These are phyloP conservation scores for Tympanoctomys barrerae DNA, from an alignment of 2,797 vertebrate species.

Conservation along the genomic window DNA sequence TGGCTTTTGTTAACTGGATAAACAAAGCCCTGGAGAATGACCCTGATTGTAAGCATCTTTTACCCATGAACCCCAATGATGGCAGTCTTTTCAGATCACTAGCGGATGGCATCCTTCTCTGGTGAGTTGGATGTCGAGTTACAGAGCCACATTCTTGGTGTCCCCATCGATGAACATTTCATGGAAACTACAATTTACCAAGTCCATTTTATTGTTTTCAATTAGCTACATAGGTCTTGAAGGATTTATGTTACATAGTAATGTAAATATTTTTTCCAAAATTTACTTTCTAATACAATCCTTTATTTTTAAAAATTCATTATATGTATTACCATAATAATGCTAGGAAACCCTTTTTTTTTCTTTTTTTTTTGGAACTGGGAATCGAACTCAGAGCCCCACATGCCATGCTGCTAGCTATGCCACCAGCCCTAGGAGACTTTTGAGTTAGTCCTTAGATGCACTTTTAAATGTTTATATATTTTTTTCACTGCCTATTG, in stretches of 20 bases:
- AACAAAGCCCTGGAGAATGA: slow-evolving; percentile 97
- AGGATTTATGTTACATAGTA: neutral
- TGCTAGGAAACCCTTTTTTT: neutral
- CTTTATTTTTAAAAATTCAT: slow-evolving; percentile 44
- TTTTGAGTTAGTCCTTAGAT: slow-evolving; percentile 40
- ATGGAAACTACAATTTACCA: neutral
- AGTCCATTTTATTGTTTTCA: neutral
- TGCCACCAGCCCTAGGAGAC: neutral
- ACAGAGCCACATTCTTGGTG: neutral
- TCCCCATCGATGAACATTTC: neutral
- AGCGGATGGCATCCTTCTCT: slow-evolving; percentile 96
- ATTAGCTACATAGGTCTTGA: neutral
- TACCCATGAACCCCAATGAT: slow-evolving; percentile 95
- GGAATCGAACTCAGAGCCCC: too few species aligned
- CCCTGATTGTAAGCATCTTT: slow-evolving; percentile 94
- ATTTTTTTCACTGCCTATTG: neutral
- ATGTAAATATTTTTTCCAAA: slow-evolving; percentile 11
- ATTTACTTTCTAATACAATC: neutral
- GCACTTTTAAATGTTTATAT: slow-evolving; percentile 23
- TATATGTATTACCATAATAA: slow-evolving; percentile 26
- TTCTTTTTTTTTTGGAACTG: too few species aligned
- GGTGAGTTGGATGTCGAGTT: slow-evolving; percentile 89
- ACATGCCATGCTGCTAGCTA: too few species aligned
- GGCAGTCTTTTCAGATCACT: slow-evolving; percentile 95
- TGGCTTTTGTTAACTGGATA: slow-evolving; percentile 99